Percentiles rank a stretch among this genome's conserved stretches.
These are phyloP conservation scores for Heliconius cydno DNA, from an alignment of 2,888 invertebrate species.

Conservation along the genomic window DNA sequence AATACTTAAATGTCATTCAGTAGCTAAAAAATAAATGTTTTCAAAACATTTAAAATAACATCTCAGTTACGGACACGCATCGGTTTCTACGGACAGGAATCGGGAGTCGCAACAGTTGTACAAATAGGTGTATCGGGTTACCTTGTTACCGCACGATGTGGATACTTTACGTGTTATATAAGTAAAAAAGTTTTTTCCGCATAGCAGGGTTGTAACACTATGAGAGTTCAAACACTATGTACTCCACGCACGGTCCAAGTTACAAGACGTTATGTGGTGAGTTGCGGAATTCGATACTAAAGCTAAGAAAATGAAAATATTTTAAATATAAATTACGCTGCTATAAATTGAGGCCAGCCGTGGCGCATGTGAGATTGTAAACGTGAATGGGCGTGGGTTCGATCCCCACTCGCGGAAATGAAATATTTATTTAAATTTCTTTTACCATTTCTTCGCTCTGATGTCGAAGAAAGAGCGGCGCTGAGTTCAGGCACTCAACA, in stretches of 20 bases:
- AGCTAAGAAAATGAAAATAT: no score
- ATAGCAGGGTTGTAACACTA: background rate
- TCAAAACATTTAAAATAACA: constrained; percentile 36
- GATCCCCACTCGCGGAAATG: no score
- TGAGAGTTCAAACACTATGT: background rate
- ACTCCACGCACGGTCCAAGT: background rate
- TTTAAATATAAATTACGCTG: no score
- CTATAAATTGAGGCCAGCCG: no score
- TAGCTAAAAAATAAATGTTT: constrained; percentile 30
- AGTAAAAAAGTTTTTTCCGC: background rate
- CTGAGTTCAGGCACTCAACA: no score
- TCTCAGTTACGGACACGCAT: constrained; percentile 32
- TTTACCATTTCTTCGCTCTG: no score
- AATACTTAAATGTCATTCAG: background rate
- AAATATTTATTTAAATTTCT: no score
- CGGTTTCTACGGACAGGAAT: constrained; percentile 48
- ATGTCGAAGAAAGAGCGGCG: no score
- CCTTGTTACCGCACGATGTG: constrained; percentile 18
- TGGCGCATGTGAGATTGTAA: no score
- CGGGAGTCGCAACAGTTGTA: constrained; percentile 46
- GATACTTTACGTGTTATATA: background rate
- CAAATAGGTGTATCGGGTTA: constrained; percentile 43
- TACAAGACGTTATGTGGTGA: background rate
- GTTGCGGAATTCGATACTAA: background rate
- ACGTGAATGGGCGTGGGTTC: no score